Evolutionary conservation across 2,113 vertebrate species (phyloP), one percentile per base, ranked within the genome.

Genomic region (Craseonycteris thonglongyai): DNA sequence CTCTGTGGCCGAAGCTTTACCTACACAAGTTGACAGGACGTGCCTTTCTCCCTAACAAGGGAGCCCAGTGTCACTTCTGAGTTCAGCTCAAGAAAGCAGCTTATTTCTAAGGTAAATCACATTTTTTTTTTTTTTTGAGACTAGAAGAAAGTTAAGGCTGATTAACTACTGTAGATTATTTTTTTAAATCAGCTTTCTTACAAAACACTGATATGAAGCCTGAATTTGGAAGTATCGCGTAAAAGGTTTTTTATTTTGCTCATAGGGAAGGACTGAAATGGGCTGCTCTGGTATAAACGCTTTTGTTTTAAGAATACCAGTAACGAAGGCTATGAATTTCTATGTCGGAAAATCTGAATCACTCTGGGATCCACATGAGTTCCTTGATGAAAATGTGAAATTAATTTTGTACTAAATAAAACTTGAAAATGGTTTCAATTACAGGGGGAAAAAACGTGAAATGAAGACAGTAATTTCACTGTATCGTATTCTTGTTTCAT

Each of bases 341-440:
- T 94, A 66, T 96, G 58, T 92, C 28, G 87, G 94, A 94, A 98
- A 97, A 83, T 93, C 71, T 93, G 69, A 96, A 81, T 97, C 11
- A 94, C 91, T 95, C 96, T 38, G 84, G 89, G 87, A 93, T 97
- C 88, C 78, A 89, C 94, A 65, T 61, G 97, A 79, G 65, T 96
- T 98, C 96, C 94, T 97, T 98, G 96, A 97, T 96, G 79, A 93
- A 97, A 98, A 97, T 88, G 90, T 93, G 95, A 98, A 97, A 97
- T 97, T 97, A 97, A 97, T 98, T 93, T 97, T 82, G 95, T 96
- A 90, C 90, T 98, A 81, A 97, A 94, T 96, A 98, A 98, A 97
- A 90, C 91, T 72, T 74, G 72, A 97, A 97, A 97, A 90, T 90
- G 96, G 83, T 95, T 97, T 97, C 96, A 97, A 97, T 97, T 97